A percentile compares a stretch with the other conserved stretches of the same genome.
Evolutionary conservation across 2,888 invertebrate genomes (phyloP).

Genomic region (Patella caerulea): DNA sequence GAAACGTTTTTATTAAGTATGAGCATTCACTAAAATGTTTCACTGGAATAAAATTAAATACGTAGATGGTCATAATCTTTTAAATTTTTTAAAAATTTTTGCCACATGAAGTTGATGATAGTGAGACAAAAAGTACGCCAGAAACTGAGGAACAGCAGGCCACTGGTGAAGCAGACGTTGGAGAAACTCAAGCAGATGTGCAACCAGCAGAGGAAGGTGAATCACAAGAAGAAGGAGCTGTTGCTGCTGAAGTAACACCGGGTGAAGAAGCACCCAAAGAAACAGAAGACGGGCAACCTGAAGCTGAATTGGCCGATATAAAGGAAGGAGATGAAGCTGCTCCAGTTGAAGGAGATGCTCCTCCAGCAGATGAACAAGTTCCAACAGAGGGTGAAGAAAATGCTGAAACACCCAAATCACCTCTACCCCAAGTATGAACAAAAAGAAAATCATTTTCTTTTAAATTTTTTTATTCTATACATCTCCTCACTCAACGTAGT

Average conservation of each 20-base stretch:
- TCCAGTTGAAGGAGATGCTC: conserved; percentile 27
- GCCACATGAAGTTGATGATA: not conserved
- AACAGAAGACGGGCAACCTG: conserved; percentile 24
- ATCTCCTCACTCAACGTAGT: no score
- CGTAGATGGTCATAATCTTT: no score
- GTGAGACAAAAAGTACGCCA: not conserved
- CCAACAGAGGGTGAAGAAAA: conserved; percentile 31
- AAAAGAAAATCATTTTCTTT: no score
- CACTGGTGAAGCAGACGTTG: conserved; percentile 22
- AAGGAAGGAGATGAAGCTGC: conserved; percentile 27
- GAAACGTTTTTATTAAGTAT: no score
- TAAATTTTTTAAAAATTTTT: no score
- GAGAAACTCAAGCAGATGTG: conserved; percentile 24
- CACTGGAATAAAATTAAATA: no score
- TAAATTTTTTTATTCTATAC: no score
- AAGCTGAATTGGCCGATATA: conserved; percentile 29
- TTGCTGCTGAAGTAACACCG: conserved; percentile 21
- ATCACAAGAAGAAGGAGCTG: conserved; percentile 32
- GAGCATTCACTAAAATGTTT: no score
- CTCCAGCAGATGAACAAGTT: conserved; percentile 32
- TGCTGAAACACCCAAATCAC: conserved; percentile 25
- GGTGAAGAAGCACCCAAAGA: conserved; percentile 31
- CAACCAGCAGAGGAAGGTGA: conserved; percentile 28
- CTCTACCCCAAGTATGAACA: conserved; percentile 30
- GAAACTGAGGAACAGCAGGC: not conserved